phyloP scores from a whole-genome alignment of 2,888 invertebrate species.

The Anodontia alba region DNA sequence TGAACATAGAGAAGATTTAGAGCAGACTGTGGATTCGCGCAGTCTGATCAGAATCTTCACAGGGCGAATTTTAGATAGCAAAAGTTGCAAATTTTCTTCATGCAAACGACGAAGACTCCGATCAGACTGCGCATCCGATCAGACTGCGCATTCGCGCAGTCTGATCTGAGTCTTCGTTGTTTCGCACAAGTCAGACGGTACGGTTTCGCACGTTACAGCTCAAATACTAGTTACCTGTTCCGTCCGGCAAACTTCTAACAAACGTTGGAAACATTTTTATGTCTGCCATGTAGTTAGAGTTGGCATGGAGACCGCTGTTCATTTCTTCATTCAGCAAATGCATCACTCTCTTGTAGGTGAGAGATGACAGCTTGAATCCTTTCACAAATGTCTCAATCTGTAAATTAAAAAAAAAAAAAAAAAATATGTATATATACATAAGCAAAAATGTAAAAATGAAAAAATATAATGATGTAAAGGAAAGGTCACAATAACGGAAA shows the following conservation, averaged over 20 bases:
- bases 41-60: too few relatives aligned
- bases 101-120: not conserved
- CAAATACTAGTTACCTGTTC: slow-evolving; percentile 90
- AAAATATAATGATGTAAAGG: too few relatives aligned
- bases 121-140: not conserved
- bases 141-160: too few relatives aligned
- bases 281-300: slow-evolving; percentile 91
- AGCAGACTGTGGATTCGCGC: too few relatives aligned
- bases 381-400: slow-evolving; percentile 94
- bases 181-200: too few relatives aligned
- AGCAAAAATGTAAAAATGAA: not conserved
- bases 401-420: slow-evolving; percentile 34
- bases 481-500: too few relatives aligned
- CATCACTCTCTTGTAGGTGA: slow-evolving; percentile 92
- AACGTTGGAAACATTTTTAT: slow-evolving; percentile 98
- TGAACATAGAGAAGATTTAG: too few relatives aligned
- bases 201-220: too few relatives aligned
- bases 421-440: too few relatives aligned
- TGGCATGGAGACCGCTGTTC: slow-evolving; percentile 91
- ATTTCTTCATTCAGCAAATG: slow-evolving; percentile 91
- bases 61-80: too few relatives aligned
- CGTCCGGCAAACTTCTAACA: slow-evolving; percentile 97
- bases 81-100: too few relatives aligned
- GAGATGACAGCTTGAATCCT: slow-evolving; percentile 92
- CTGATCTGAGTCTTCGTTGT: not conserved